These are phyloP conservation scores for Pelosia muscerda DNA, from an alignment of 2,888 invertebrate genomes.

Conservation along the genomic window DNA sequence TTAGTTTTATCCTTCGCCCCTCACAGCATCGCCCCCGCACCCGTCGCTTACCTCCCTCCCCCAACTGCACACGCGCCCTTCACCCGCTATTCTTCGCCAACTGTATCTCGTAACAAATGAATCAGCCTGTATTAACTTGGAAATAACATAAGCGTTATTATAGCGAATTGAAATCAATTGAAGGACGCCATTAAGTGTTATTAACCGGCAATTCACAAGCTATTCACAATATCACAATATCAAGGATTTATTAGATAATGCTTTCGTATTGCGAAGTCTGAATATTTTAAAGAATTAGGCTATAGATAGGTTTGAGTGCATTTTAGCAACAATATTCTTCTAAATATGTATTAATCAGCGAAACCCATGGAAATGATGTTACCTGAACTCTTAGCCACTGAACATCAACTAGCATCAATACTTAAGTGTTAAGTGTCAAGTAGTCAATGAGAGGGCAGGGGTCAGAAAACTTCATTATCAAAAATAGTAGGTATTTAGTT, in stretches of 20 bases:
- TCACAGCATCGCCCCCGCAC: conserved; percentile 48
- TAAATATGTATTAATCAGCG: too few relatives aligned
- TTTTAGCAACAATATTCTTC: too few relatives aligned
- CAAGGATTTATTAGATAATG: neutral
- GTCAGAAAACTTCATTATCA: too few relatives aligned
- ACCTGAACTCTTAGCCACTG: too few relatives aligned
- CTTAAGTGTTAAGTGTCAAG: too few relatives aligned
- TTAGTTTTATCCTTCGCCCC: conserved; percentile 83
- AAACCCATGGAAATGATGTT: too few relatives aligned
- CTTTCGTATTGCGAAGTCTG: neutral
- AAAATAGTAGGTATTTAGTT: too few relatives aligned
- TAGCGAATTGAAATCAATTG: conserved; percentile 57
- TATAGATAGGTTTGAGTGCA: neutral
- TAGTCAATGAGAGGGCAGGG: too few relatives aligned
- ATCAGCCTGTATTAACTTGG: conserved; percentile 61
- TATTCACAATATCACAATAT: conserved; percentile 9
- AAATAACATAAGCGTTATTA: conserved; percentile 56
- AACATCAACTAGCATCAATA: too few relatives aligned
- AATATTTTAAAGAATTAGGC: conserved; percentile 1
- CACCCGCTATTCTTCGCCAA: conserved; percentile 67
- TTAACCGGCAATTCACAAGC: conserved; percentile 9
- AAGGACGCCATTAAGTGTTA: conserved; percentile 24
- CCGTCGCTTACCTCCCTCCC: conserved; percentile 44
- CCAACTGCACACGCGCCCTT: conserved; percentile 48
- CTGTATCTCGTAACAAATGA: conserved; percentile 71